Percentiles rank a stretch among this genome's conserved stretches.
phyloP scores from a whole-genome alignment of 1,140 invertebrate genomes.

The Neocloeon triangulifer region DNA sequence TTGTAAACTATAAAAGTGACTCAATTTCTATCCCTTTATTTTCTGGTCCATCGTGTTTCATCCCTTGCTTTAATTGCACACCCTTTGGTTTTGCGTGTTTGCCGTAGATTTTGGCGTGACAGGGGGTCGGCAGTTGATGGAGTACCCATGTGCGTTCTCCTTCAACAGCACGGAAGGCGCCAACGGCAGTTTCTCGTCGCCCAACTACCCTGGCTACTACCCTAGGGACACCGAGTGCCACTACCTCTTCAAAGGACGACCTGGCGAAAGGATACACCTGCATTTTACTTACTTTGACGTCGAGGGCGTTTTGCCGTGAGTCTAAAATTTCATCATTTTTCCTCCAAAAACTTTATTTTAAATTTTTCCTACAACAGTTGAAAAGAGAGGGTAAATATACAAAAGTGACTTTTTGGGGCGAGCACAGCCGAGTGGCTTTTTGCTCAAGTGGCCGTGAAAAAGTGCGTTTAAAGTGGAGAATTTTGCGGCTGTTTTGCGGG shows the following conservation, averaged over 20 bases:
- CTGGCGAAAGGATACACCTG: slow-evolving; percentile 59
- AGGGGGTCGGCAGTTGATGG: slow-evolving; percentile 42
- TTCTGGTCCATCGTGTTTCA: too few relatives aligned
- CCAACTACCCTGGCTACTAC: slow-evolving; percentile 83
- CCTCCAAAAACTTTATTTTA: not conserved
- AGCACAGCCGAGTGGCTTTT: too few relatives aligned
- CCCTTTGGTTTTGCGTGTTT: too few relatives aligned
- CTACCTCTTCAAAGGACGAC: slow-evolving; percentile 74
- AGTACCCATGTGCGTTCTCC: slow-evolving; percentile 58
- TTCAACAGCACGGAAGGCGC: slow-evolving; percentile 54
- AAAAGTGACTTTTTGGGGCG: too few relatives aligned
- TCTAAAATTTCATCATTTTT: slow-evolving; percentile 12
- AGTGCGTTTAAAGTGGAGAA: too few relatives aligned
- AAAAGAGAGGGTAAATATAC: too few relatives aligned
- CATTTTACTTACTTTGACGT: slow-evolving; percentile 80
- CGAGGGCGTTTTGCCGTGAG: slow-evolving; percentile 74
- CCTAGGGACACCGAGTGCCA: slow-evolving; percentile 81
- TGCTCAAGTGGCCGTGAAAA: too few relatives aligned
- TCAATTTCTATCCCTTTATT: too few relatives aligned
- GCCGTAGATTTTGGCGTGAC: slow-evolving; percentile 62
- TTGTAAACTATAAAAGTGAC: too few relatives aligned
- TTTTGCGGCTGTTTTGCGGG: too few relatives aligned
- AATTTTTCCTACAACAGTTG: too few relatives aligned
- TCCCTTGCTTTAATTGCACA: too few relatives aligned
- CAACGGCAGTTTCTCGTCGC: slow-evolving; percentile 68